These are phyloP conservation scores for Heliconius congener DNA, from an alignment of 1,140 invertebrate species.

Conservation along the genomic window DNA sequence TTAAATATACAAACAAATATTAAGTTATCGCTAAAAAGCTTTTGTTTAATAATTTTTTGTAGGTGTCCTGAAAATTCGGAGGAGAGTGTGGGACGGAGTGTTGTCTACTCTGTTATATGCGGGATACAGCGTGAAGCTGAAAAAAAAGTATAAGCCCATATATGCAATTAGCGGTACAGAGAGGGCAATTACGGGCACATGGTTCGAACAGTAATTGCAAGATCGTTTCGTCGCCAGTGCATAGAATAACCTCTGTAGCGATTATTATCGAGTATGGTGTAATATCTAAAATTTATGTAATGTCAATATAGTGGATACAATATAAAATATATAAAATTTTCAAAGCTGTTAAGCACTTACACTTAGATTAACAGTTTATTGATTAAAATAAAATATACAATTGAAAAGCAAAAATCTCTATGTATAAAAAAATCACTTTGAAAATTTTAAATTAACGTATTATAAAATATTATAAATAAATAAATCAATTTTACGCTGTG, in stretches of 20 bases:
- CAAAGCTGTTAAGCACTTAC: too few relatives aligned
- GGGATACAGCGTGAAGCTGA: too few relatives aligned
- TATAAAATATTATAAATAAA: too few relatives aligned
- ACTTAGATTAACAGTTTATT: neutral
- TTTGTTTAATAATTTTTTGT: neutral
- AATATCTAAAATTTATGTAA: neutral
- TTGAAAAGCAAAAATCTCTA: too few relatives aligned
- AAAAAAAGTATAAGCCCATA: neutral
- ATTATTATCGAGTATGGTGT: neutral
- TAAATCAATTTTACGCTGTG: too few relatives aligned
- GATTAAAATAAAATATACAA: too few relatives aligned
- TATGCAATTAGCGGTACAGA: conserved; percentile 33
- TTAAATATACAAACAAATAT: neutral
- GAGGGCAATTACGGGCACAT: conserved; percentile 35
- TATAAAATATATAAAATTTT: neutral
- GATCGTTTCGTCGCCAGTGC: conserved; percentile 15
- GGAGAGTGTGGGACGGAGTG: too few relatives aligned
- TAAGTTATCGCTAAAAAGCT: neutral
- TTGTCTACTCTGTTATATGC: too few relatives aligned
- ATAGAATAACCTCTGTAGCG: conserved; percentile 18
- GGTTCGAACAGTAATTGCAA: conserved; percentile 30
- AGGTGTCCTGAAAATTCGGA: too few relatives aligned
- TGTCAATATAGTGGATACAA: neutral
- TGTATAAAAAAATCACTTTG: neutral
- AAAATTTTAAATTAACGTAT: neutral